Conservation (phyloP, 2,888 invertebrate species). For the Philereme vetulata region DNA sequence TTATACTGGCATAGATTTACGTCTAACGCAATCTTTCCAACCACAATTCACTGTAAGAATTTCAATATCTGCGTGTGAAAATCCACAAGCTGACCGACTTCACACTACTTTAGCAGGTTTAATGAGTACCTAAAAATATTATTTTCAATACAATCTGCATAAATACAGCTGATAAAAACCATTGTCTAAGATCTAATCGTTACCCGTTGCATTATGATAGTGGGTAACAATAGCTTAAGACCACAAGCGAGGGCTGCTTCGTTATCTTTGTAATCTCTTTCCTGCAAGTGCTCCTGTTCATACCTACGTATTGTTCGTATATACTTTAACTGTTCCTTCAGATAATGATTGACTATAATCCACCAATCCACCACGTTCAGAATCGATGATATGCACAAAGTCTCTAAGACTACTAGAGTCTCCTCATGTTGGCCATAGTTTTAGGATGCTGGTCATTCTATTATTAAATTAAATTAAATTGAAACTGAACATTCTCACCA, state of each 20-base stretch:
- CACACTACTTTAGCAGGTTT: conserved; percentile 20
- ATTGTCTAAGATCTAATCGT: conserved; percentile 21
- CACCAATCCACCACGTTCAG: too few species aligned
- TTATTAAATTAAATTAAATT: too few species aligned
- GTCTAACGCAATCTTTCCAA: too few species aligned
- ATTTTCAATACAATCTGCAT: conserved; percentile 14
- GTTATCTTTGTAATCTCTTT: conserved; percentile 10
- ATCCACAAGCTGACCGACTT: conserved; percentile 13
- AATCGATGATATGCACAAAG: too few species aligned
- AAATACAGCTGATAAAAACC: conserved; percentile 21
- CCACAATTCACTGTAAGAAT: not conserved
- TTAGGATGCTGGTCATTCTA: too few species aligned
- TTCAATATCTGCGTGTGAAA: conserved; percentile 18
- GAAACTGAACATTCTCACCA: too few species aligned
- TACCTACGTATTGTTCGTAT: not conserved
- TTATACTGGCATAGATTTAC: too few species aligned
- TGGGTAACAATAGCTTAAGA: conserved; percentile 8
- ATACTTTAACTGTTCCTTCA: too few species aligned
- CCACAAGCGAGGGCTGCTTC: not conserved
- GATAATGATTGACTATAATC: too few species aligned
- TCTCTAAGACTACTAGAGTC: too few species aligned
- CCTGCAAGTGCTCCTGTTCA: not conserved
- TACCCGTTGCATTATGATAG: conserved; percentile 16
- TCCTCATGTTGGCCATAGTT: too few species aligned
- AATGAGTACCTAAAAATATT: conserved; percentile 21